Percentiles rank a stretch among this genome's conserved stretches.
These are phyloP conservation scores for Pristionchus arcanus DNA, from an alignment of 2,888 invertebrate species.

Conservation along the genomic window DNA sequence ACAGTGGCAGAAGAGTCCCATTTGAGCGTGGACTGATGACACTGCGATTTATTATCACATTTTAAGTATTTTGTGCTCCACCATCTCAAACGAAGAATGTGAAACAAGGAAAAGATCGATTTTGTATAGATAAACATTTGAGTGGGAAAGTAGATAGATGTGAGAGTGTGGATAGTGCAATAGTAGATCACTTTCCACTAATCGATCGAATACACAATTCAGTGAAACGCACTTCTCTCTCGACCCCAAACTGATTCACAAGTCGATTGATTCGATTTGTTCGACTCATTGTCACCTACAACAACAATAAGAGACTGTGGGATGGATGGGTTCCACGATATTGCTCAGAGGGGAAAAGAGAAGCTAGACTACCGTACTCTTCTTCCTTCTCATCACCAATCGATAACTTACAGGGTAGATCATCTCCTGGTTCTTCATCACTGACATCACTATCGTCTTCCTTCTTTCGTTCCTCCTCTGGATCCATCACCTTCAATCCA, in stretches of 20 bases:
- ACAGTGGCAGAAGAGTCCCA: slow-evolving; percentile 79
- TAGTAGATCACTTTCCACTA: slow-evolving; percentile 8
- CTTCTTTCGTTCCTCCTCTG: slow-evolving; percentile 72
- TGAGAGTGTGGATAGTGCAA: not conserved
- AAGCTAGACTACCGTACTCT: not conserved
- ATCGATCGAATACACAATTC: slow-evolving; percentile 8
- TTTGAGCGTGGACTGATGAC: slow-evolving; percentile 78
- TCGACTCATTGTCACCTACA: slow-evolving; percentile 42
- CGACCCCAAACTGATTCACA: slow-evolving; percentile 49
- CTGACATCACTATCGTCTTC: slow-evolving; percentile 79
- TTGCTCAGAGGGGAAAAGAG: not conserved
- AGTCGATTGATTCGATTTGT: slow-evolving; percentile 28
- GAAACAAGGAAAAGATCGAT: not conserved
- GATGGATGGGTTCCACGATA: not conserved
- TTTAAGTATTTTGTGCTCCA: not conserved
- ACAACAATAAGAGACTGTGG: slow-evolving; percentile 3
- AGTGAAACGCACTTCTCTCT: slow-evolving; percentile 46
- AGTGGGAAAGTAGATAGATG: not conserved
- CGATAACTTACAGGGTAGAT: slow-evolving; percentile 73
- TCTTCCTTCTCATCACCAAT: not conserved
- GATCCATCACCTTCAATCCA: slow-evolving; percentile 38
- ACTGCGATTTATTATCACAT: slow-evolving; percentile 68
- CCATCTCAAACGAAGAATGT: not conserved
- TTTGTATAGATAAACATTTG: not conserved
- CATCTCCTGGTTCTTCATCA: slow-evolving; percentile 76